Evolutionary conservation across 2,797 vertebrate genomes (phyloP).

Genomic region (Enteromius thamalakanensis): DNA sequence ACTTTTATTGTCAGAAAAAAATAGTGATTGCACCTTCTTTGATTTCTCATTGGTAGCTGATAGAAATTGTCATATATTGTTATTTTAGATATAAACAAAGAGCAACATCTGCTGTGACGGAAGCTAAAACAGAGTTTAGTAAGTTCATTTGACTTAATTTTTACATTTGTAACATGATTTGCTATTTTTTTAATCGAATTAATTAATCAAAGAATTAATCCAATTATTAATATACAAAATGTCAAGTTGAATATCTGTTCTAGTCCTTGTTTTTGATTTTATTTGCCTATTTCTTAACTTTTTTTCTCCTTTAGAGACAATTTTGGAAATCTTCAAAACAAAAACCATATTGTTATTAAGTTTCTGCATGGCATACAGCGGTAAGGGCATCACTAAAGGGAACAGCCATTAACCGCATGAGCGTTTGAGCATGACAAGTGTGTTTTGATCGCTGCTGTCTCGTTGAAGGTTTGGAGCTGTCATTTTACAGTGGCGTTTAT

Average conservation of each 20-base stretch:
- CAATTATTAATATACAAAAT: not conserved
- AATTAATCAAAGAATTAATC: not conserved
- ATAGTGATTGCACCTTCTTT: not conserved
- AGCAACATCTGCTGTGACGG: slow-evolving; percentile 71
- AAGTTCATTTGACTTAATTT: slow-evolving; percentile 63
- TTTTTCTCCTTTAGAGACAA: slow-evolving; percentile 68
- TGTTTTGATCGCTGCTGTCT: slow-evolving; percentile 3
- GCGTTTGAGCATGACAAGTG: not conserved
- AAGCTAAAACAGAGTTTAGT: slow-evolving; percentile 78
- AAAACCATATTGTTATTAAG: slow-evolving; percentile 79
- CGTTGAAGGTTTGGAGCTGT: slow-evolving; percentile 77
- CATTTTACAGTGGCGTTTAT: slow-evolving; percentile 84
- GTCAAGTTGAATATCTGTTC: not conserved
- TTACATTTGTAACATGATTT: not conserved
- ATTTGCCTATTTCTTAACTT: not conserved
- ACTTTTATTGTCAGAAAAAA: not conserved
- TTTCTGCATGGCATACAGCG: slow-evolving; percentile 83
- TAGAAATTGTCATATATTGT: slow-evolving; percentile 31
- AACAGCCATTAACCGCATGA: not conserved
- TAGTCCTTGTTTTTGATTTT: slow-evolving; percentile 40
- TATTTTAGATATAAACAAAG: slow-evolving; percentile 75
- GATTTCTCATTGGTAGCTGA: not conserved
- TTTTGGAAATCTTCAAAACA: slow-evolving; percentile 73
- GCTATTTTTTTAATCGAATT: not conserved
- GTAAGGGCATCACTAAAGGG: slow-evolving; percentile 65